phyloP scores from a whole-genome alignment of 2,113 vertebrate species.

The Larimichthys polyactis region DNA sequence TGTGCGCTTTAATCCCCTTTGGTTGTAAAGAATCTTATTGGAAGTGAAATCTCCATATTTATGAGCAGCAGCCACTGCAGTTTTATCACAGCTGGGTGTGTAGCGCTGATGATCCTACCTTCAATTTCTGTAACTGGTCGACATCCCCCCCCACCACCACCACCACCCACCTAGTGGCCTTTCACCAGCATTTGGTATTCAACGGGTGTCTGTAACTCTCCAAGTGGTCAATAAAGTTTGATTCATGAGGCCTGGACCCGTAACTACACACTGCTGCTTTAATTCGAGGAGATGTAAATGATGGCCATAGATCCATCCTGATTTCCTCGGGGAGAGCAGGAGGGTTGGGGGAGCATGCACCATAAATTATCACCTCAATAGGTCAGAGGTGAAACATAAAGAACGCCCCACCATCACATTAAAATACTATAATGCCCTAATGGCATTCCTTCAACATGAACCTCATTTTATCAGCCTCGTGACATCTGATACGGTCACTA shows the following conservation, averaged over 20 bases:
- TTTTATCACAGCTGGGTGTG: constrained; percentile 54
- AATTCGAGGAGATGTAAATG: constrained; percentile 81
- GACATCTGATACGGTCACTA: not conserved
- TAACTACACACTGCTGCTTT: constrained; percentile 70
- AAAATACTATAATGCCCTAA: constrained; percentile 70
- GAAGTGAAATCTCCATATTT: constrained; percentile 67
- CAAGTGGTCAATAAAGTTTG: constrained; percentile 82
- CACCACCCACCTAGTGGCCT: constrained; percentile 44
- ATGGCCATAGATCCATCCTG: constrained; percentile 69
- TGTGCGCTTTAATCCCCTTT: constrained; percentile 28
- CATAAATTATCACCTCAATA: constrained; percentile 67
- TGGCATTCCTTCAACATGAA: constrained; percentile 47
- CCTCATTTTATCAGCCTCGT: constrained; percentile 19
- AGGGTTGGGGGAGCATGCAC: constrained; percentile 14
- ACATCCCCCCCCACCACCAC: constrained; percentile 17
- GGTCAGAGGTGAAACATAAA: constrained; percentile 76
- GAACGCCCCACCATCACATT: constrained; percentile 55
- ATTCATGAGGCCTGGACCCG: constrained; percentile 68
- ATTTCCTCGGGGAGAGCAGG: constrained; percentile 78
- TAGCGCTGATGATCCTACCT: constrained; percentile 37
- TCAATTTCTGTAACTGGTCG: constrained; percentile 48
- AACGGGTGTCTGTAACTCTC: constrained; percentile 72
- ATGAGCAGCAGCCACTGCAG: constrained; percentile 56
- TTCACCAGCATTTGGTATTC: constrained; percentile 71
- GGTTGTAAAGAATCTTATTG: constrained; percentile 53